Evolutionary conservation across 2,888 invertebrate genomes (phyloP).

Genomic region (Acanthosepion lycidas): DNA sequence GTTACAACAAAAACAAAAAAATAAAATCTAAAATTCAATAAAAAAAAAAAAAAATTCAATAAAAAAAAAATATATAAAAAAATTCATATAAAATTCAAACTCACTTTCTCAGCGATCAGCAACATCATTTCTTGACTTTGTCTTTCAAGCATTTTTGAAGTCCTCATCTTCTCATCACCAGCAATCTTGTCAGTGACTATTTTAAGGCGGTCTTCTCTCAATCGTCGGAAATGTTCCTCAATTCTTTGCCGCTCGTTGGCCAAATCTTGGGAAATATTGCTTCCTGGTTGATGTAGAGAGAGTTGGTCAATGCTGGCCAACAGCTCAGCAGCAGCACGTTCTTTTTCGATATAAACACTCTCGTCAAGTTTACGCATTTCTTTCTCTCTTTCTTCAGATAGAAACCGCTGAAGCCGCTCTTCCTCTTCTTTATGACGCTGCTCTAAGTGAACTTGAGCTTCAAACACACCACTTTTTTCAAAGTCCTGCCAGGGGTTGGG

Average conservation of each 20-base stretch:
- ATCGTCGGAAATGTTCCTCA: slow-evolving; percentile 67
- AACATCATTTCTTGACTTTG: slow-evolving; percentile 72
- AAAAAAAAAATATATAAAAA: too few species aligned
- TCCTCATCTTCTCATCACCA: slow-evolving; percentile 71
- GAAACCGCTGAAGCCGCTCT: slow-evolving; percentile 82
- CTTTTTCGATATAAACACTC: slow-evolving; percentile 64
- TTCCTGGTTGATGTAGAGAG: slow-evolving; percentile 58
- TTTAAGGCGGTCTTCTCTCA: slow-evolving; percentile 64
- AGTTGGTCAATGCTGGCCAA: slow-evolving; percentile 63
- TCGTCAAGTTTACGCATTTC: slow-evolving; percentile 66
- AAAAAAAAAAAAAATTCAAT: too few species aligned
- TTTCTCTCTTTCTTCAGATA: slow-evolving; percentile 68
- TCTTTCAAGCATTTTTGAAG: slow-evolving; percentile 71
- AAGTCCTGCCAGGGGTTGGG: slow-evolving; percentile 80
- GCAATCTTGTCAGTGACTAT: slow-evolving; percentile 67
- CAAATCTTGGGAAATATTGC: slow-evolving; percentile 54
- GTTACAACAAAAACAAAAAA: too few species aligned
- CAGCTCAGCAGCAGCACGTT: slow-evolving; percentile 66
- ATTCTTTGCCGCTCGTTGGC: slow-evolving; percentile 65
- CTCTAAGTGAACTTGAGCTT: slow-evolving; percentile 89
- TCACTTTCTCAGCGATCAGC: slow-evolving; percentile 70
- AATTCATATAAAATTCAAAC: neutral
- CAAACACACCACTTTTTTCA: slow-evolving; percentile 78
- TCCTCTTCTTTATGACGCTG: slow-evolving; percentile 97
- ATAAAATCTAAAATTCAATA: too few species aligned